Conservation (phyloP, 2,888 invertebrate species). For the Spilosoma lubricipeda region DNA sequence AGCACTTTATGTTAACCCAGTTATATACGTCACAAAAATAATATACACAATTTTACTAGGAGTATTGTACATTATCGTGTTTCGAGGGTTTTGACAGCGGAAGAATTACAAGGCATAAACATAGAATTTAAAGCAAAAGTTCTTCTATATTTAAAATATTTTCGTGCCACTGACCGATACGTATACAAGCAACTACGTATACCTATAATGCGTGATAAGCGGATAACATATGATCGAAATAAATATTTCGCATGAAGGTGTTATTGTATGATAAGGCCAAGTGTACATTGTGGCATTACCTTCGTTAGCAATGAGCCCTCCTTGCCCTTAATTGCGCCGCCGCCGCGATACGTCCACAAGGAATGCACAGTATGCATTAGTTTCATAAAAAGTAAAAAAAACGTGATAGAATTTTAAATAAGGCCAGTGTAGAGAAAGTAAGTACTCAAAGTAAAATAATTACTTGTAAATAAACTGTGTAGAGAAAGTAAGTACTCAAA, state of each 20-base stretch:
- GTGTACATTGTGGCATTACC: conserved; percentile 64
- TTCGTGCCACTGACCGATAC: neutral
- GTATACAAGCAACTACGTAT: conserved; percentile 1
- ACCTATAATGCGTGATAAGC: conserved; percentile 4
- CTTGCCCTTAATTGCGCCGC: conserved; percentile 71
- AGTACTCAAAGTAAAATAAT: neutral
- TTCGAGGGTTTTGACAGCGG: neutral
- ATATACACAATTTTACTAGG: neutral
- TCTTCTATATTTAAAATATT: neutral
- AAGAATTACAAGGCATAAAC: neutral
- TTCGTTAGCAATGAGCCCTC: conserved; percentile 84
- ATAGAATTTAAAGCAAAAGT: neutral
- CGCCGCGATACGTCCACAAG: conserved; percentile 69
- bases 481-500: neutral
- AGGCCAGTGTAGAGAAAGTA: conserved; percentile 5
- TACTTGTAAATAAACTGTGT: conserved; percentile 7
- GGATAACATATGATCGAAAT: neutral
- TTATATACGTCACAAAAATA: no score
- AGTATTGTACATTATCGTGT: neutral
- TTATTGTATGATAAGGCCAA: conserved; percentile 33
- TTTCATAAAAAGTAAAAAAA: conserved; percentile 51
- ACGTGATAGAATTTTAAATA: conserved; percentile 23
- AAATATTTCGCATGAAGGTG: conserved; percentile 9
- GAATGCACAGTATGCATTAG: conserved; percentile 76
- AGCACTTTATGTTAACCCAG: no score